Evolutionary conservation across 2,113 vertebrate species (phyloP), one percentile per base, ranked within the genome.

Genomic region (Trogon surrucura): DNA sequence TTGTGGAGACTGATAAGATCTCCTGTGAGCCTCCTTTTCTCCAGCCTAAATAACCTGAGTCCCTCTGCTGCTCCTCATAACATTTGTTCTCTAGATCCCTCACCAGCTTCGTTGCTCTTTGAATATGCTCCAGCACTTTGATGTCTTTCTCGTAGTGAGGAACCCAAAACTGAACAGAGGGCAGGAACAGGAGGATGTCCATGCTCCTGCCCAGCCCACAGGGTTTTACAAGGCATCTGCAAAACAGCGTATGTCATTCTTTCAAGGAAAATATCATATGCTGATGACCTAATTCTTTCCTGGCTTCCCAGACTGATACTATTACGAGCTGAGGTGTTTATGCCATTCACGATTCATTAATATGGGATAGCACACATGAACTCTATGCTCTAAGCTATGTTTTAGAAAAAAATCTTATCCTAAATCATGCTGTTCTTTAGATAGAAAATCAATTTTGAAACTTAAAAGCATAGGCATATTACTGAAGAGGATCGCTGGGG

Each of bases 91-190:
- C 51, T 13, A n/a, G 54, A n/a, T 5, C 36, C 48, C 66, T n/a
- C 60, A 29, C 18, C 36, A 62, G 44, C 45, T 36, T 25, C 0
- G 1, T 18, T 61, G 36, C 13, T 8, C 61, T 10, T 23, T 53
- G 67, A 34, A 38, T 10, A 5, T 0, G 0, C 16, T 62, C 38
- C 48, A 62, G 17, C 12, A 34, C 26, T 48, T 62, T 27, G 19
- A 1, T 16, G 7, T 48, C 34, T 47, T 47, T 18, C 17, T 5
- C 25, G 14, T 9, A 51, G 22, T 25, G 58, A 89, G 44, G 5
- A 8, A 4, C 21, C 27, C 36, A n/a, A 58, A 65, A 10, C 15
- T 44, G 6, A 85, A 14, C 17, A 57, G 21, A 17, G 15, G 15
- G 30, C 1, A 1, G 38, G 30, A 83, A 20, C 13, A 56, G 36